Conservation (phyloP, 2,797 vertebrate genomes). For the Pogonophryne albipinna region DNA sequence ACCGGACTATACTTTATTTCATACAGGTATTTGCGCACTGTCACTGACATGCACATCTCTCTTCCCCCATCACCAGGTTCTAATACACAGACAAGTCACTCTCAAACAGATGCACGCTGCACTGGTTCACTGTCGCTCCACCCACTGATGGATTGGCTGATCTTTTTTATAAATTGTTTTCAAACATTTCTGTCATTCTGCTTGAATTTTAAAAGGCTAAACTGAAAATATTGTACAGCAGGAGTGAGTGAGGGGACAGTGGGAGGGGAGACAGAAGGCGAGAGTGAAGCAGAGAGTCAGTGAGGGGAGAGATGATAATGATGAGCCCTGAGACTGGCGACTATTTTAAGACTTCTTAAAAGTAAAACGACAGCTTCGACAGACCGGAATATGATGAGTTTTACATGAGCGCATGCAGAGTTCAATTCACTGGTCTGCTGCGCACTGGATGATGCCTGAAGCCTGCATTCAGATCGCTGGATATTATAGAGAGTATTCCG, state of each 20-base stretch:
- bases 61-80: slow-evolving; percentile 31
- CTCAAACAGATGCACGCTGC: slow-evolving; percentile 35
- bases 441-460: slow-evolving; percentile 6
- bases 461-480: background rate
- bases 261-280: slow-evolving; percentile 19
- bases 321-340: slow-evolving; percentile 63
- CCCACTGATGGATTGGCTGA: slow-evolving; percentile 46
- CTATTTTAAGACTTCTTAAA: slow-evolving; percentile 71
- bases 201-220: slow-evolving; percentile 49
- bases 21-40: slow-evolving; percentile 21
- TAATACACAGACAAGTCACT: background rate
- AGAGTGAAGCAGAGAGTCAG: slow-evolving; percentile 38
- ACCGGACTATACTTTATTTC: slow-evolving; percentile 53
- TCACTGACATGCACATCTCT: slow-evolving; percentile 37
- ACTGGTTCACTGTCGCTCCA: slow-evolving; percentile 1
- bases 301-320: slow-evolving; percentile 60
- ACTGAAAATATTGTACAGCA: slow-evolving; percentile 34
- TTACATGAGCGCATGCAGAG: slow-evolving; percentile 27
- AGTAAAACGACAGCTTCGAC: slow-evolving; percentile 56
- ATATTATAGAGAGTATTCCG: background rate
- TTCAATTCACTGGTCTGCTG: slow-evolving; percentile 29
- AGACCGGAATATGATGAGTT: slow-evolving; percentile 46
- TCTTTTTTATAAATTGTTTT: slow-evolving; percentile 16
- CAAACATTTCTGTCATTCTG: slow-evolving; percentile 63
- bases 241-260: slow-evolving; percentile 17